These are phyloP conservation scores for Dasyurus viverrinus DNA, from an alignment of 2,113 vertebrate genomes.

Conservation along the genomic window DNA sequence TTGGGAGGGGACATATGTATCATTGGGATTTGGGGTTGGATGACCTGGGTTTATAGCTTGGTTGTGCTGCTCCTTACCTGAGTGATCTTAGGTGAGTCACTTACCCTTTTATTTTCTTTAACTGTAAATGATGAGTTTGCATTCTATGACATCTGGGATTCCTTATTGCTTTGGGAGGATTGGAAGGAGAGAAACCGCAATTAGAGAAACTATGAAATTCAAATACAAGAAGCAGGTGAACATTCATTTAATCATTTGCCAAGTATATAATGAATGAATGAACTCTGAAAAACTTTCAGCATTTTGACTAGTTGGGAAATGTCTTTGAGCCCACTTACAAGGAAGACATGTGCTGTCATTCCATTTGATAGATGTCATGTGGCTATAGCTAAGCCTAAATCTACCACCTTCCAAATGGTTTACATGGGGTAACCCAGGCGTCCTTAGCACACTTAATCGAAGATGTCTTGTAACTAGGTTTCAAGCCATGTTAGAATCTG, in stretches of 20 bases:
- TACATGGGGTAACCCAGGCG: neutral
- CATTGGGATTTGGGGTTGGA: neutral
- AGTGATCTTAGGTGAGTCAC: neutral
- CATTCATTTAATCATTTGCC: neutral
- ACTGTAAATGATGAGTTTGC: neutral
- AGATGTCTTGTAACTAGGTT: neutral
- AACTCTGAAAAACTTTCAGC: neutral
- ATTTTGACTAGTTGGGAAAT: neutral
- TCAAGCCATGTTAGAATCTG: neutral
- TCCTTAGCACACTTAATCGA: neutral
- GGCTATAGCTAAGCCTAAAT: neutral
- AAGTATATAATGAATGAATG: neutral
- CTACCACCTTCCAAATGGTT: neutral
- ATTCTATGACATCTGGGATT: neutral
- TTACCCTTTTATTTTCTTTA: neutral
- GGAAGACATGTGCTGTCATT: neutral
- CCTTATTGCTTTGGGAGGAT: neutral
- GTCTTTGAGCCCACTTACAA: neutral
- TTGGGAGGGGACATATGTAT: neutral
- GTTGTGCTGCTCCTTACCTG: neutral
- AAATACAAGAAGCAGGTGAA: neutral
- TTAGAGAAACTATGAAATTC: neutral
- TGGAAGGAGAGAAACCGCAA: neutral
- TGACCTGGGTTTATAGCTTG: neutral
- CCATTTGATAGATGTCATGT: neutral